These are phyloP conservation scores for Carassius carassius DNA, from an alignment of 2,113 vertebrate genomes.

Conservation along the genomic window DNA sequence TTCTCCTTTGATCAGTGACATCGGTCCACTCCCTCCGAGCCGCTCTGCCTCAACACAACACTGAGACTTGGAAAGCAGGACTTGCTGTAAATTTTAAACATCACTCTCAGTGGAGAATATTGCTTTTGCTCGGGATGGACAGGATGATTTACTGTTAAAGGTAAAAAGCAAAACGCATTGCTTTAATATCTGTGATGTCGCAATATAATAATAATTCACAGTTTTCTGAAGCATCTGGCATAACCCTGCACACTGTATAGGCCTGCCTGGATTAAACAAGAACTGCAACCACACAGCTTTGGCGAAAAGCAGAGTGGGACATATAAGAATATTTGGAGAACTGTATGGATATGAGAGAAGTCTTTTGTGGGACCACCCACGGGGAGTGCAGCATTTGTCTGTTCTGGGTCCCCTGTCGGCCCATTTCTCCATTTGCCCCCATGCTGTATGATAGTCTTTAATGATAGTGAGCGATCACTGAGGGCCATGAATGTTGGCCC, in stretches of 20 bases:
- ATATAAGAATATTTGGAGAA: constrained; percentile 14
- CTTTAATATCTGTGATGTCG: background rate
- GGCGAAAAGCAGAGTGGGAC: background rate
- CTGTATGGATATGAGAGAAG: constrained; percentile 16
- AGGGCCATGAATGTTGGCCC: constrained; percentile 66
- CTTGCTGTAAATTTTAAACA: constrained; percentile 17
- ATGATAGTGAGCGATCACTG: constrained; percentile 77
- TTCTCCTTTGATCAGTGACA: constrained; percentile 4
- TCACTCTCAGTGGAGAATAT: background rate
- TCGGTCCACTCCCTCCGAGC: background rate
- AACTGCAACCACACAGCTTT: background rate
- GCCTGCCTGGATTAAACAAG: background rate
- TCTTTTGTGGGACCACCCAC: constrained; percentile 72
- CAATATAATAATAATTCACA: background rate
- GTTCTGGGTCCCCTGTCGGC: constrained; percentile 48
- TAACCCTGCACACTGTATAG: background rate
- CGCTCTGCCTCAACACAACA: constrained; percentile 2
- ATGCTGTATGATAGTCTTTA: constrained; percentile 70
- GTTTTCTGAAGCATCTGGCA: background rate
- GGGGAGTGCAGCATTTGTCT: constrained; percentile 52
- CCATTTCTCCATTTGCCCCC: constrained; percentile 58
- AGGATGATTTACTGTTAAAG: background rate
- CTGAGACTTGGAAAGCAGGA: background rate
- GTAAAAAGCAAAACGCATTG: constrained; percentile 1
- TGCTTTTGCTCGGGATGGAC: background rate